These are phyloP conservation scores for Myrmecobius fasciatus DNA, from an alignment of 2,113 vertebrate species.

Conservation along the genomic window DNA sequence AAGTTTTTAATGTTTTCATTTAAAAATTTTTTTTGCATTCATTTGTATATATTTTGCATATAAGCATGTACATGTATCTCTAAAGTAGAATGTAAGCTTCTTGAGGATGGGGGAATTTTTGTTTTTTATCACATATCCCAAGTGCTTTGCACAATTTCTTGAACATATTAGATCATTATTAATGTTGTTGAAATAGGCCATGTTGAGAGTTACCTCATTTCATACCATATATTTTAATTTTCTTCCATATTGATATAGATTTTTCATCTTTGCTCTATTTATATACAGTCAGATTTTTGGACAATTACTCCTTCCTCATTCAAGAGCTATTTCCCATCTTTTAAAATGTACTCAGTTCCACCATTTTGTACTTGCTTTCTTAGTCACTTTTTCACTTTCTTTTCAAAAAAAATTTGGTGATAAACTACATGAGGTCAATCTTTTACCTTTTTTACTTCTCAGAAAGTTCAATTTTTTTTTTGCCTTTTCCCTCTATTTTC, in stretches of 20 bases:
- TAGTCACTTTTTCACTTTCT: neutral
- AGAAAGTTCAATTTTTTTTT: neutral
- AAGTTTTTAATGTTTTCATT: neutral
- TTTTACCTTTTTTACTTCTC: neutral
- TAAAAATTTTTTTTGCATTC: neutral
- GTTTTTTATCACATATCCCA: neutral
- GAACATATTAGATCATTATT: neutral
- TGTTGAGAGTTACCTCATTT: neutral
- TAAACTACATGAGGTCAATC: neutral
- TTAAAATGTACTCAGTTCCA: neutral
- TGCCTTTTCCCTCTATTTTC: neutral
- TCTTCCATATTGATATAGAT: neutral
- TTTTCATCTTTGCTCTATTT: constrained; percentile 1
- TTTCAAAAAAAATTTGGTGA: neutral
- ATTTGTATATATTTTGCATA: neutral
- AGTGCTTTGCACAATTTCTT: neutral
- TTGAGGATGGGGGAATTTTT: neutral
- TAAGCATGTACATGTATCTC: neutral
- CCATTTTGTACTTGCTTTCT: neutral
- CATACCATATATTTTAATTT: neutral
- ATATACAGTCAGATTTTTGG: neutral
- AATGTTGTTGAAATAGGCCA: neutral
- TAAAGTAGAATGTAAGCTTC: neutral
- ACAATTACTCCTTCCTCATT: neutral
- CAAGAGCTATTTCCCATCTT: neutral